Percentiles rank a stretch among this genome's conserved stretches.
Conservation (phyloP, 2,888 invertebrate species). For the Tillus elongatus region DNA sequence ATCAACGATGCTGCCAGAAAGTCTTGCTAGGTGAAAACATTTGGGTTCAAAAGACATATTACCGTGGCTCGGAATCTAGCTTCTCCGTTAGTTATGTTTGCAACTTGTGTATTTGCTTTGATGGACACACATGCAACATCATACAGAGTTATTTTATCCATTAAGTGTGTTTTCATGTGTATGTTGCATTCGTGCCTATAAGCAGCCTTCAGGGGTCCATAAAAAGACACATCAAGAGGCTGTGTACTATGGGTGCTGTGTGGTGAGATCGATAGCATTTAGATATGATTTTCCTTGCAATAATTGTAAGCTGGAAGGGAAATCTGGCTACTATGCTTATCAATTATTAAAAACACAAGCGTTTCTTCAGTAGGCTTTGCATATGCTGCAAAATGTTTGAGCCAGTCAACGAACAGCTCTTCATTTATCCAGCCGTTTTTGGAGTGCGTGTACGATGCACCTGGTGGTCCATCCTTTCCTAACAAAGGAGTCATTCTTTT, state of each 20-base stretch:
- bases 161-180: slow-evolving; percentile 14
- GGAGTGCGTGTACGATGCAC: too few species aligned
- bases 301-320: slow-evolving; percentile 11
- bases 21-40: slow-evolving; percentile 21
- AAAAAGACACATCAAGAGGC: slow-evolving; percentile 18
- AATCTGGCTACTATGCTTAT: slow-evolving; percentile 28
- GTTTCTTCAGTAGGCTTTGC: slow-evolving; percentile 28
- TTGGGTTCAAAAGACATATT: slow-evolving; percentile 20
- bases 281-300: slow-evolving; percentile 14
- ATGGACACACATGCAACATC: slow-evolving; percentile 14
- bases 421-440: too few species aligned
- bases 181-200: slow-evolving; percentile 15
- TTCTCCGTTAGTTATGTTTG: slow-evolving; percentile 19
- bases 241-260: too few species aligned
- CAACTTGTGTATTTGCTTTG: slow-evolving; percentile 13
- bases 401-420: slow-evolving; percentile 19
- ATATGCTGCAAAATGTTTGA: slow-evolving; percentile 18
- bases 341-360: slow-evolving; percentile 30
- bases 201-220: slow-evolving; percentile 13
- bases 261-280: slow-evolving; percentile 17
- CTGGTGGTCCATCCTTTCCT: slow-evolving; percentile 27
- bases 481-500: slow-evolving; percentile 13
- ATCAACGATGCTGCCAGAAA: slow-evolving; percentile 19
- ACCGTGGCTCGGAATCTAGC: slow-evolving; percentile 18
- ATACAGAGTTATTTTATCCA: too few species aligned